Base-by-base conservation (phyloP, 2,797 vertebrate genomes). In the Rhinogobio ventralis region DNA sequence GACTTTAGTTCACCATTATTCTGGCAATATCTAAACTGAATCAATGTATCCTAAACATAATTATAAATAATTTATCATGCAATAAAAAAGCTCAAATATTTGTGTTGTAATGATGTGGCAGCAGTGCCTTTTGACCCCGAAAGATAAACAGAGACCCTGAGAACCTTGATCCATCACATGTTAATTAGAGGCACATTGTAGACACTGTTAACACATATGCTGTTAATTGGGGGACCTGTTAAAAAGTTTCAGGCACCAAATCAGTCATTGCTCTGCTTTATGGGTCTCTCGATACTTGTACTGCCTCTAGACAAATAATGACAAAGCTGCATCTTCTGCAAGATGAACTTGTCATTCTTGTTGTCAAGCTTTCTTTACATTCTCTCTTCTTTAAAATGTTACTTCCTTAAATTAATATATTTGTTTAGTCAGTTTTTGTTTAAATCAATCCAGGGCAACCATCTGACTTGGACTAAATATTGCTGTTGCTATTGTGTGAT, bases 121-220 rank as follows among this genome's bases (percentile, higher is more conserved):
- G 89, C 87, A 91, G 92, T 93, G 74, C 90, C 91, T 83, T 46
- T 55, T 55, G 79, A 69, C 85, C 92, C 90, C 89, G 68, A 64
- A 82, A 69, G 86, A 87, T 51, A 88, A 69, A 87, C 68, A 64
- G 30, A 73, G 66, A n/a, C 83, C 75, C 49, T 83, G 89, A 85
- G 83, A 90, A 90, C 90, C 91, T 90, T 93, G 88, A 92, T 90
- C 90, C 49, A 89, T 94, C 91, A 92, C 91, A 90, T 86, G 89
- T 88, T 93, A 90, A 93, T 94, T 94, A 93, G 87, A 92, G 90
- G 86, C 90, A 73, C 39, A 62, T 83, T 62, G 28, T 64, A 66
- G 69, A 66, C 60, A n/a, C 90, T 60, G 88, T 90, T 93, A 92
- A 92, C 90, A 89, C 79, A 17, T 45, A 87, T 86, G 83, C 80